These are phyloP conservation scores for Sphyrna mokarran DNA, from an alignment of 2,113 vertebrate genomes.

Conservation along the genomic window DNA sequence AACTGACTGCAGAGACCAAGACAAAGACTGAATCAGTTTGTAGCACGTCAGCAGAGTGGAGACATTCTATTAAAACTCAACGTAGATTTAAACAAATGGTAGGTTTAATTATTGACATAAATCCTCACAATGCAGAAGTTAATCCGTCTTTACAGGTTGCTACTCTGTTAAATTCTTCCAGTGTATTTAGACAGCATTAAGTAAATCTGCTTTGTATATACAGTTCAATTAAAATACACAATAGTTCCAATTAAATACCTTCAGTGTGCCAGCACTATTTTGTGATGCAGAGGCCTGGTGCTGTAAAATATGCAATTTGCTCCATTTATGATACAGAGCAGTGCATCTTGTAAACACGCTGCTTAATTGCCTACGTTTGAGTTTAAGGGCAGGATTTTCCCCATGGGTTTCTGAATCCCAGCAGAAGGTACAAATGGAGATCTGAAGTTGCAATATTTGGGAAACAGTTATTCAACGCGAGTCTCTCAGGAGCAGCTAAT, in stretches of 20 bases:
- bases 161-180: constrained; percentile 1
- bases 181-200: constrained; percentile 16
- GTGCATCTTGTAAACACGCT: not conserved
- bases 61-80: constrained; percentile 19
- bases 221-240: not conserved
- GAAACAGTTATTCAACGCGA: not conserved
- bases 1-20: not conserved
- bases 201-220: constrained; percentile 8
- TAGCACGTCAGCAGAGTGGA: not conserved
- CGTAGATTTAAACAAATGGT: constrained; percentile 9
- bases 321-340: not conserved
- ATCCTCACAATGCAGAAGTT: not conserved
- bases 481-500: not conserved
- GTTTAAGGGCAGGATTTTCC: not conserved
- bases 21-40: not conserved
- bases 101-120: constrained; percentile 25
- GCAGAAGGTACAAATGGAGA: not conserved
- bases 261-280: not conserved
- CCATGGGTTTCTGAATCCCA: not conserved
- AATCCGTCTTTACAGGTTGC: not conserved
- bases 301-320: not conserved
- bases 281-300: not conserved
- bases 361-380: not conserved
- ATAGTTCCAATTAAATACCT: not conserved
- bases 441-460: not conserved